Evolutionary conservation across 2,888 invertebrate genomes (phyloP), one percentile per base, ranked within the genome.

Genomic region (Catocala nupta): DNA sequence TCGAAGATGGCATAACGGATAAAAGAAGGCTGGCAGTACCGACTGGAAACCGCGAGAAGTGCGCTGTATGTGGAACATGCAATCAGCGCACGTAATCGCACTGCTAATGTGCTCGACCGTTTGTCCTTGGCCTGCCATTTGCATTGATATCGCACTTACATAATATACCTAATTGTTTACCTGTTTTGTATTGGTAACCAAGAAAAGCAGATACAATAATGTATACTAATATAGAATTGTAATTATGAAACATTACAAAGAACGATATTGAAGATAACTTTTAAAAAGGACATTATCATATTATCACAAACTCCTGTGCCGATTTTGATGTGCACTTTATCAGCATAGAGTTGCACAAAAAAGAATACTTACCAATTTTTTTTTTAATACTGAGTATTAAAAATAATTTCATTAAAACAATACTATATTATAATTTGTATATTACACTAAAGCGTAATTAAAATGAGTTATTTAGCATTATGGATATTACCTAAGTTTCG

Each of bases 91-190:
- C 75, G 70, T 75, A 75, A 87, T 86, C 84, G 62, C 60, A 70
- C 55, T 71, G 77, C 81, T 81, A 83, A 85, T 84, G 76, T 81
- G 71, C 77, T 70, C 77, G 74, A 68, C 79, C 79, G 70, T 77
- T 77, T 84, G 86, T 85, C 89, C 88, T 89, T 87, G 87, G 82
- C 83, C 81, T 78, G 77, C 78, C 80, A 70, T 61, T 69, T 70
- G 71, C 63, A 66, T 60, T 76, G 61, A 55, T 68, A 79, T 73
- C 66, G 69, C 57, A 61, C 56, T 68, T 59, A 59, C 57, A 62
- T 65, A 59, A 65, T 44, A 49, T 39, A 60, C 34, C 43, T 44
- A 50, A 64, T 55, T 51, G 60, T 66, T 57, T 65, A 55, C 47
- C 50, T 64, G 55, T 53, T 65, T 16, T 16, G 10, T 47, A 13